Percentiles rank a stretch among this genome's conserved stretches.
Conservation (phyloP, 2,888 invertebrate species). For the Drosophila formosana region DNA sequence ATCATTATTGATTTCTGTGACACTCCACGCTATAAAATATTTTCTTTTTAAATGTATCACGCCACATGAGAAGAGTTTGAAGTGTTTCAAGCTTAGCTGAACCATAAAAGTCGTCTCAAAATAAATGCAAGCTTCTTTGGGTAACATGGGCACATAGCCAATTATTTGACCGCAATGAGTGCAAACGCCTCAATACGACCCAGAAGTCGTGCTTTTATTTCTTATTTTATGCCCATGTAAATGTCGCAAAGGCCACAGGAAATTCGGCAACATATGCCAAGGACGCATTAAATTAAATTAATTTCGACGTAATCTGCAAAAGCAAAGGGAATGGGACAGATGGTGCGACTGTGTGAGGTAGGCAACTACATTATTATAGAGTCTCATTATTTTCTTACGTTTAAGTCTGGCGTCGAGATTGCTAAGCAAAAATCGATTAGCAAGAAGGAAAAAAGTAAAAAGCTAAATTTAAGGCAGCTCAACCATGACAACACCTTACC, state of each 20-base stretch:
- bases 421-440: constrained; percentile 80
- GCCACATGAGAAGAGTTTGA: no score
- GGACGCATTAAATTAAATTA: constrained; percentile 56
- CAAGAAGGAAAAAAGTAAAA: background rate
- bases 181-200: constrained; percentile 31
- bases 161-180: constrained; percentile 62
- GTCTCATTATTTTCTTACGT: constrained; percentile 70
- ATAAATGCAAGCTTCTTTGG: constrained; percentile 39
- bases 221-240: constrained; percentile 76
- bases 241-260: constrained; percentile 50
- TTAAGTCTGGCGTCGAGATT: constrained; percentile 50
- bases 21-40: no score
- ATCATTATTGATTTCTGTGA: no score
- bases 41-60: no score
- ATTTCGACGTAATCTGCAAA: constrained; percentile 48
- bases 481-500: background rate
- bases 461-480: background rate
- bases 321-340: constrained; percentile 30
- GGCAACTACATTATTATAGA: constrained; percentile 69
- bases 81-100: constrained; percentile 7
- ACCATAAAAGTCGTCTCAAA: constrained; percentile 22
- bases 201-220: constrained; percentile 62
- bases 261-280: constrained; percentile 66
- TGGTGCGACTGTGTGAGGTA: constrained; percentile 21
- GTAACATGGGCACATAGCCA: constrained; percentile 35